Evolutionary conservation across 2,797 vertebrate genomes (phyloP).

Genomic region (Peromyscus aztecus): DNA sequence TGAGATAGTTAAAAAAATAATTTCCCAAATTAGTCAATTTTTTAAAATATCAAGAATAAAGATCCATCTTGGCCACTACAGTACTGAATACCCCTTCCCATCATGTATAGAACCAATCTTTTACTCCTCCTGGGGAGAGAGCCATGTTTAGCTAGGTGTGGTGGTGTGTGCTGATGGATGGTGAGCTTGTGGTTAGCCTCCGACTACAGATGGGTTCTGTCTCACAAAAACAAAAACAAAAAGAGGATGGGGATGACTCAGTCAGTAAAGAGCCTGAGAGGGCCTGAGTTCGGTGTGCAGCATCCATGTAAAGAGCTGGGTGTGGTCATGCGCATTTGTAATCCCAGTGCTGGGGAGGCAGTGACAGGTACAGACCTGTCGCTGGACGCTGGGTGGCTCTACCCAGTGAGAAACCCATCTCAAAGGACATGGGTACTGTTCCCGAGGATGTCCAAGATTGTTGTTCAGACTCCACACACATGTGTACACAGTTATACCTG

Average conservation of each 20-base stretch:
- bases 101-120: too few relatives aligned
- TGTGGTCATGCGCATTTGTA: neutral
- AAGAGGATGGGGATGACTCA: neutral
- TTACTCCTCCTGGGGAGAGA: too few relatives aligned
- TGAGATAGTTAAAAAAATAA: neutral
- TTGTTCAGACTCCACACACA: too few relatives aligned
- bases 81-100: too few relatives aligned
- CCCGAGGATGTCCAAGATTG: neutral
- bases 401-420: neutral
- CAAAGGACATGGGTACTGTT: neutral
- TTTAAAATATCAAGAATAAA: constrained; percentile 38
- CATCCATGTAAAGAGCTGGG: too few relatives aligned
- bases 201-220: neutral
- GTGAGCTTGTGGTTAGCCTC: neutral
- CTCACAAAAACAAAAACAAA: neutral
- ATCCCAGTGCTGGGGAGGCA: neutral
- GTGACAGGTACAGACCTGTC: neutral
- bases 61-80: neutral
- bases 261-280: neutral
- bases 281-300: neutral
- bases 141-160: neutral
- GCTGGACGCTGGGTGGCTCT: neutral
- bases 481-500: neutral
- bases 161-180: neutral
- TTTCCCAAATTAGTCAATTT: neutral